Conservation (phyloP, 2,113 vertebrate species). For the Mandrillus leucophaeus region DNA sequence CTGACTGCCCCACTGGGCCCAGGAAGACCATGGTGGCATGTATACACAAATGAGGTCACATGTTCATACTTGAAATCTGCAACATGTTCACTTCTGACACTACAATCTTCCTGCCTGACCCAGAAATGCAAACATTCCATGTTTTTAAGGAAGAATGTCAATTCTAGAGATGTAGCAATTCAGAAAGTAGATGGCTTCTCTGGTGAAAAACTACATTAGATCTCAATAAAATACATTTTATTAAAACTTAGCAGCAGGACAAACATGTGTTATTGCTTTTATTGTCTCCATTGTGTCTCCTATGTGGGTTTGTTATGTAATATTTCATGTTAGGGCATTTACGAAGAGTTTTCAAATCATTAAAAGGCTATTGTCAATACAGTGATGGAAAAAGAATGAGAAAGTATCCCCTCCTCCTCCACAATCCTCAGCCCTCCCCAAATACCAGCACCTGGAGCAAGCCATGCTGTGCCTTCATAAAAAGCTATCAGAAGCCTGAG, state of each 20-base stretch:
- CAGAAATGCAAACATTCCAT: background rate
- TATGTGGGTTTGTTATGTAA: background rate
- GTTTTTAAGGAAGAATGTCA: conserved; percentile 2
- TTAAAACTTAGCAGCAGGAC: background rate
- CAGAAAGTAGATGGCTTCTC: background rate
- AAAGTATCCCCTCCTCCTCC: background rate
- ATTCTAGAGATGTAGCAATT: background rate
- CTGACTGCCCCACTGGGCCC: too few relatives aligned
- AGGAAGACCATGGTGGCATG: background rate
- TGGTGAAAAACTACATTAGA: background rate
- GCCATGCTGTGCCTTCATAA: conserved; percentile 21
- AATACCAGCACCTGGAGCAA: background rate
- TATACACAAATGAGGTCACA: background rate
- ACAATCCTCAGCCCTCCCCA: background rate
- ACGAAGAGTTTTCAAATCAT: background rate
- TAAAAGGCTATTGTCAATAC: conserved; percentile 2
- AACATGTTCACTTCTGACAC: background rate
- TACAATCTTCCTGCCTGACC: background rate
- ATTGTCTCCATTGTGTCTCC: background rate
- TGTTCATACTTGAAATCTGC: background rate
- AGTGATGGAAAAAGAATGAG: background rate
- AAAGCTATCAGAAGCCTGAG: conserved; percentile 40
- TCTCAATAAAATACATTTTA: background rate
- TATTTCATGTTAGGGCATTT: background rate
- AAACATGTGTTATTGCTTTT: background rate